These are phyloP conservation scores for Sarcophaga variegata DNA, from an alignment of 2,888 invertebrate species.

Conservation along the genomic window DNA sequence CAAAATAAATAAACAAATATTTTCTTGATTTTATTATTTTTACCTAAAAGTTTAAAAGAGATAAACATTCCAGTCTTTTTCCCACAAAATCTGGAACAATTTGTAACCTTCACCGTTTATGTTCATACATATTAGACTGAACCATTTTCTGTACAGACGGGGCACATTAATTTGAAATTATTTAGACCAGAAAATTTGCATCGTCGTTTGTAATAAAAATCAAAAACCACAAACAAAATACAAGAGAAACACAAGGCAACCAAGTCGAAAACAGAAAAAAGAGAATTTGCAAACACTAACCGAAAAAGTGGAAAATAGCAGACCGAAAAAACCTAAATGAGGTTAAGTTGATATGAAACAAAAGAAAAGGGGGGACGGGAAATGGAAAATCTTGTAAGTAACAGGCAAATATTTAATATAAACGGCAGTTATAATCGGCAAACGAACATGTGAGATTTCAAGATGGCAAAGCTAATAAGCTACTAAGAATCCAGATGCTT, in stretches of 20 bases:
- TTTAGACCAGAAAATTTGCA: conserved; percentile 62
- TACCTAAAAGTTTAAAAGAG: too few relatives aligned
- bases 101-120: conserved; percentile 31
- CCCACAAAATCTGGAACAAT: conserved; percentile 2
- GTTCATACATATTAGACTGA: background rate
- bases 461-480: too few relatives aligned
- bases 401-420: too few relatives aligned
- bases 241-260: conserved; percentile 5
- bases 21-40: too few relatives aligned
- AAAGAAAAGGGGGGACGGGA: background rate
- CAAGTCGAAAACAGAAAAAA: conserved; percentile 21
- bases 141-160: background rate
- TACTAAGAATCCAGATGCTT: too few relatives aligned
- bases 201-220: conserved; percentile 34
- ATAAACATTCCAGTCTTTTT: background rate
- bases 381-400: background rate
- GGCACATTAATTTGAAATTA: conserved; percentile 34
- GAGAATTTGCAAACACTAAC: conserved; percentile 14
- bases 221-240: conserved; percentile 1
- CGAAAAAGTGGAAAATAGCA: background rate
- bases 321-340: conserved; percentile 21
- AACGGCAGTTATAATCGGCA: too few relatives aligned
- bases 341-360: background rate
- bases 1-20: too few relatives aligned
- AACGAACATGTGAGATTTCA: too few relatives aligned